Base-by-base conservation (phyloP, 2,888 invertebrate species). In the Agrotis puta region DNA sequence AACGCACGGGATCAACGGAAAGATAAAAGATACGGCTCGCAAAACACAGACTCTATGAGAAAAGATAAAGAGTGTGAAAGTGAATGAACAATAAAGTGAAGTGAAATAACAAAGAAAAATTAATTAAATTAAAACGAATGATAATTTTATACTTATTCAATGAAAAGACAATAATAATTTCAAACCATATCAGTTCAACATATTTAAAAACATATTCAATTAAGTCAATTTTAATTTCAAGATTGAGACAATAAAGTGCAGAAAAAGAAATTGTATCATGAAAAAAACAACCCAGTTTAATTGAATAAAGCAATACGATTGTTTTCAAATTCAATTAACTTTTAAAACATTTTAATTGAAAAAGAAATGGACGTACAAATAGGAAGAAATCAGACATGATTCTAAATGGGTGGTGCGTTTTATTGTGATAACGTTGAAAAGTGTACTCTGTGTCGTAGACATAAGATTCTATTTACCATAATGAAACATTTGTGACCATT, bases 391-490 rank as follows among this genome's bases (percentile, higher is more conserved):
- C 53, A 73, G 65, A 79, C 69, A 68, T 79, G 61, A 84, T 84
- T 87, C 83, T 84, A 85, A 89, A 87, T 74, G 59, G 84, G 67
- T 77, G 85, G 84, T 88, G 88, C 85, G 81, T 74, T 69, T 62
- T 71, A 81, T 76, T 85, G 83, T 87, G 84, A 85, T 86, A 81
- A 65, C 51, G 48, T 58, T 69, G 57, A 33, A 85, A 81, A 76
- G 57, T 81, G 72, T 73, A 74, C 70, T 74, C 70, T 74, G 43
- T 69, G 9, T 20, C 18, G 27, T 66, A 33, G 20, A 53, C 9
- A 14, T 70, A 78, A 61, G 59, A 45, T 63, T 59, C 56, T 14
- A n/a, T 64, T 81, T 65, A 65, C 54, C 63, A 63, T 33, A 70
- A 63, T 20, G 9, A 56, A 13, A 2, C 27, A 47, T 48, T 58